A percentile compares a stretch with the other conserved stretches of the same genome.
These are phyloP conservation scores for Callocephalon fimbriatum DNA, from an alignment of 2,113 vertebrate species.

Conservation along the genomic window DNA sequence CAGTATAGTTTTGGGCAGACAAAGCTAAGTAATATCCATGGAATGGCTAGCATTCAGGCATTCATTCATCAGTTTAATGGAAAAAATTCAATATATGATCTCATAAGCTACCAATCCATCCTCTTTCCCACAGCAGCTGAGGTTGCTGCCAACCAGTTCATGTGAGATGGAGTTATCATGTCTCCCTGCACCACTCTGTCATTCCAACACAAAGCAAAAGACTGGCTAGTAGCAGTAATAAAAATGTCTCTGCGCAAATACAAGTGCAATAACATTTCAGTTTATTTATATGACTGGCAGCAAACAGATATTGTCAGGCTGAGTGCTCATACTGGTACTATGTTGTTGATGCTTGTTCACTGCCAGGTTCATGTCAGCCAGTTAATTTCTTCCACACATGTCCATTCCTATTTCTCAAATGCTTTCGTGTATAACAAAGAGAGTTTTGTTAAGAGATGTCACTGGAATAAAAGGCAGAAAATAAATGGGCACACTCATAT, in stretches of 20 bases:
- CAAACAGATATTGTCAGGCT: background rate
- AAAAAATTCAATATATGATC: background rate
- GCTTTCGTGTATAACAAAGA: background rate
- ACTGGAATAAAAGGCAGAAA: background rate
- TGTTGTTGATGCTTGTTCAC: background rate
- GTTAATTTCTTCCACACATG: background rate
- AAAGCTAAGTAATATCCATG: background rate
- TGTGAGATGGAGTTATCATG: background rate
- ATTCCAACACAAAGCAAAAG: background rate
- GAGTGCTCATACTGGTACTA: background rate
- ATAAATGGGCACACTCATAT: background rate
- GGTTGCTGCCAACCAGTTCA: background rate
- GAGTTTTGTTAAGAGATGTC: background rate
- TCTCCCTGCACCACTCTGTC: background rate
- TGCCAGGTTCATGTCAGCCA: background rate
- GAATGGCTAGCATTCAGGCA: background rate
- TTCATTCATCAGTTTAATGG: background rate
- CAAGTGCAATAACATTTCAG: background rate
- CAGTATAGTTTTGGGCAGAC: background rate
- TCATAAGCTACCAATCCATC: background rate
- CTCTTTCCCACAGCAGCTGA: background rate
- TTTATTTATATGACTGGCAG: constrained; percentile 13
- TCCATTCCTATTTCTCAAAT: background rate
- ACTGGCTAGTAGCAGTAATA: background rate
- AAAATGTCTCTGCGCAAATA: background rate